Conservation (phyloP, 2,113 vertebrate genomes). For the Cottus gobio region DNA sequence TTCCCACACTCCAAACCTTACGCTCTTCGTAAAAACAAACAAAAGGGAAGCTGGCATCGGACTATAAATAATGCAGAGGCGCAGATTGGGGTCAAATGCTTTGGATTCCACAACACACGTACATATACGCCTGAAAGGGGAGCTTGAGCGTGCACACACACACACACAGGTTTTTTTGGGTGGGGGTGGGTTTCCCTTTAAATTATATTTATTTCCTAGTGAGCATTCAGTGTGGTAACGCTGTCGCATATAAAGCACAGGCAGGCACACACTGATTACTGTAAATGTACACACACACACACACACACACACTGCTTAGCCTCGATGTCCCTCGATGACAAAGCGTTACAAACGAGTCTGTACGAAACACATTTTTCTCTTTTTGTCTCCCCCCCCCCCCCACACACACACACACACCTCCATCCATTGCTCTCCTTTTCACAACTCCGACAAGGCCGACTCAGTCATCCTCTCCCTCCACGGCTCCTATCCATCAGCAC, state of each 20-base stretch:
- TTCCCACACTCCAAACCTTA: slow-evolving; percentile 42
- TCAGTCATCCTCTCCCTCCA: slow-evolving; percentile 65
- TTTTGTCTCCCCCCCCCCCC: neutral
- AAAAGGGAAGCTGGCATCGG: slow-evolving; percentile 59
- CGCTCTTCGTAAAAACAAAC: slow-evolving; percentile 67
- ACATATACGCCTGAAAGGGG: slow-evolving; percentile 14
- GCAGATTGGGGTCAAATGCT: slow-evolving; percentile 77
- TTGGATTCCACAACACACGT: slow-evolving; percentile 66
- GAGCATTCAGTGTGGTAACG: slow-evolving; percentile 37
- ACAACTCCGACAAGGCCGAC: slow-evolving; percentile 75
- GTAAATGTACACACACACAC: slow-evolving; percentile 23
- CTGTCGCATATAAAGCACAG: slow-evolving; percentile 8
- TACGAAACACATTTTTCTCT: slow-evolving; percentile 70
- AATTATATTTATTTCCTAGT: slow-evolving; percentile 35
- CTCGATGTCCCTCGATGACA: slow-evolving; percentile 62
- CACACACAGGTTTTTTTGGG: slow-evolving; percentile 8
- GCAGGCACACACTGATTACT: slow-evolving; percentile 1
- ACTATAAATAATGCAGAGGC: slow-evolving; percentile 77
- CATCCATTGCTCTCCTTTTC: slow-evolving; percentile 44
- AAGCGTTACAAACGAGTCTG: slow-evolving; percentile 72
- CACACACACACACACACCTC: neutral
- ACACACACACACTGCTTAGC: slow-evolving; percentile 42
- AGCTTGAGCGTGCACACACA: slow-evolving; percentile 5
- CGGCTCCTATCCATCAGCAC: slow-evolving; percentile 74
- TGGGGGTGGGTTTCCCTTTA: neutral